Evolutionary conservation across 2,113 vertebrate genomes (phyloP).

Genomic region (Alosa alosa): DNA sequence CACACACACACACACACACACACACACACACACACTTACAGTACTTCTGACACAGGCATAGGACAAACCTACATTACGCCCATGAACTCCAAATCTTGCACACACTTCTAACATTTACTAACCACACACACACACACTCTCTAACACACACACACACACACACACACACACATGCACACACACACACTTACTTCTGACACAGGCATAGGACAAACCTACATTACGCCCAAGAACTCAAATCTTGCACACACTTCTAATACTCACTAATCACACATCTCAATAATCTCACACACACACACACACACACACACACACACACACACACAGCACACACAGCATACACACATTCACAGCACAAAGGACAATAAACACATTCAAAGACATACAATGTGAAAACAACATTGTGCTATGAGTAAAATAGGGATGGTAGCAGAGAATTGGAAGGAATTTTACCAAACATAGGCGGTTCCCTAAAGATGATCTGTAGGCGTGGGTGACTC

Average conservation of each 20-base stretch:
- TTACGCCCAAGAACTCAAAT: neutral
- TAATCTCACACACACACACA: too few species aligned
- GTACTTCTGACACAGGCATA: neutral
- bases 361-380: neutral
- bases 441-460: neutral
- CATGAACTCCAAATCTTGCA: neutral
- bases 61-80: neutral
- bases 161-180: neutral
- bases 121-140: too few species aligned
- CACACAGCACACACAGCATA: neutral
- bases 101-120: neutral
- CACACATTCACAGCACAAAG: neutral
- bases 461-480: neutral
- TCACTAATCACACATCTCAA: too few species aligned
- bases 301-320: too few species aligned
- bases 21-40: conserved; percentile 28
- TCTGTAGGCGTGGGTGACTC: too few species aligned
- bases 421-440: neutral
- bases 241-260: neutral
- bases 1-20: conserved; percentile 65
- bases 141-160: neutral
- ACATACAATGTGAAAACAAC: neutral
- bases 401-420: neutral
- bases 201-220: neutral
- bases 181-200: neutral